Evolutionary conservation across 2,888 invertebrate genomes (phyloP), one percentile per base, ranked within the genome.

Genomic region (Campoplex capitator): DNA sequence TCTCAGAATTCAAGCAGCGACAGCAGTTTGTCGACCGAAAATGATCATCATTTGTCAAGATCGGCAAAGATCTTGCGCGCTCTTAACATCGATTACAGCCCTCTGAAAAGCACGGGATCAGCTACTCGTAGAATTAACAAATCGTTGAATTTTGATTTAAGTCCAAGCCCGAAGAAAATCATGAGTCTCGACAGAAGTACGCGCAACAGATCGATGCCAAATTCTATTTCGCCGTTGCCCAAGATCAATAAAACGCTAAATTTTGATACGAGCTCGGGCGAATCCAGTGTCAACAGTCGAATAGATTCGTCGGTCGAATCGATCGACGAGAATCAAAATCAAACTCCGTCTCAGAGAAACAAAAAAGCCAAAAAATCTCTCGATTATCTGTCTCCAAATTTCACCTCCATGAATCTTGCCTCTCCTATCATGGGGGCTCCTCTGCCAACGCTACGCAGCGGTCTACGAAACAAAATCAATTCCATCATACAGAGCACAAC

Each of bases 281-380:
- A 91, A n/a, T 92, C 93, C 11, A 85, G 80, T 32, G 88, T 91
- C 7, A 90, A 88, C 67, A 90, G 89, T 75, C 76, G 86, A 11
- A 83, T 90, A 13, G 87, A 91, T 28, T 90, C 91, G 8, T 92
- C 93, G 0, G 77, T 85, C 0, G 93, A 92, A 67, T 93, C 93
- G 0, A 93, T 92, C 0, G 93, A 93, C 48, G 93, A 93, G 71
- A 93, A 93, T 88, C 93, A 93, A 76, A 93, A 93, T 88, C 90
- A 91, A 87, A 93, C 93, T 3, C 93, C 93, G 0, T 92, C 91
- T 1, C 90, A 92, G 54, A 86, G 89, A 71, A 89, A 84, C 54
- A 89, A 88, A 58, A 92, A 90, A 8, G 90, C 89, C 1, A 89
- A 90, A 32, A 92, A 92, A 67, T 89, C 90, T 11, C 80, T 92